Evolutionary conservation across 2,797 vertebrate genomes (phyloP).

Genomic region (Thalassophryne amazonica): DNA sequence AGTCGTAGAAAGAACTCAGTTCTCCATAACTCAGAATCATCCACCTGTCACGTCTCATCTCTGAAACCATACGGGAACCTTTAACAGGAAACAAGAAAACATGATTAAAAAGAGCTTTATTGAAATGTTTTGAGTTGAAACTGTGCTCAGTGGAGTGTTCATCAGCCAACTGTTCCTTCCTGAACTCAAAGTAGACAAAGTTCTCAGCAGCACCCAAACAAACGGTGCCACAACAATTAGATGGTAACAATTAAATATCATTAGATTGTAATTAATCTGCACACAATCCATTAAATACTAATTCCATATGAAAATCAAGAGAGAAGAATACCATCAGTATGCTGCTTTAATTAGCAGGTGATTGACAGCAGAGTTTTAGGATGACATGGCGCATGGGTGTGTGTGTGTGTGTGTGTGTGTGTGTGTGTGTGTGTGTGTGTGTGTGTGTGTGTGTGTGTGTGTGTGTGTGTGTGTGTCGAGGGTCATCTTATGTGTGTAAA

Average conservation of each 20-base stretch:
- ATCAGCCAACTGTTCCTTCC: slow-evolving; percentile 56
- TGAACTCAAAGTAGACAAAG: slow-evolving; percentile 60
- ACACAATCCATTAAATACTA: slow-evolving; percentile 73
- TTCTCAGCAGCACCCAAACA: slow-evolving; percentile 55
- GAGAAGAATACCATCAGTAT: slow-evolving; percentile 59
- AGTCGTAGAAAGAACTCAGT: no score
- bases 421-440: slow-evolving; percentile 24
- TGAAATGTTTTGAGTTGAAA: slow-evolving; percentile 32
- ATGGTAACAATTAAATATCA: slow-evolving; percentile 71
- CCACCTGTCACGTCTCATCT: no score
- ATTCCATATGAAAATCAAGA: slow-evolving; percentile 68
- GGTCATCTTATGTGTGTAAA: slow-evolving; percentile 89
- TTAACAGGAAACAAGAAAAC: slow-evolving; percentile 3
- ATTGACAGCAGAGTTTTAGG: slow-evolving; percentile 69
- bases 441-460: slow-evolving; percentile 29
- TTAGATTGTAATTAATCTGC: slow-evolving; percentile 71
- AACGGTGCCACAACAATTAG: slow-evolving; percentile 65
- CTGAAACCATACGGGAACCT: slow-evolving; percentile 2
- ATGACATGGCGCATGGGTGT: slow-evolving; percentile 4
- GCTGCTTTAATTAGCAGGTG: slow-evolving; percentile 62
- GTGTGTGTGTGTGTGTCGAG: slow-evolving; percentile 11
- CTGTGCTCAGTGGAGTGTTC: slow-evolving; percentile 44
- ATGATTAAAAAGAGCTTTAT: slow-evolving; percentile 41
- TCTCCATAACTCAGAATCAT: no score
- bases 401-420: slow-evolving; percentile 13